These are phyloP conservation scores for Maniola hyperantus DNA, from an alignment of 2,888 invertebrate genomes.

Conservation along the genomic window DNA sequence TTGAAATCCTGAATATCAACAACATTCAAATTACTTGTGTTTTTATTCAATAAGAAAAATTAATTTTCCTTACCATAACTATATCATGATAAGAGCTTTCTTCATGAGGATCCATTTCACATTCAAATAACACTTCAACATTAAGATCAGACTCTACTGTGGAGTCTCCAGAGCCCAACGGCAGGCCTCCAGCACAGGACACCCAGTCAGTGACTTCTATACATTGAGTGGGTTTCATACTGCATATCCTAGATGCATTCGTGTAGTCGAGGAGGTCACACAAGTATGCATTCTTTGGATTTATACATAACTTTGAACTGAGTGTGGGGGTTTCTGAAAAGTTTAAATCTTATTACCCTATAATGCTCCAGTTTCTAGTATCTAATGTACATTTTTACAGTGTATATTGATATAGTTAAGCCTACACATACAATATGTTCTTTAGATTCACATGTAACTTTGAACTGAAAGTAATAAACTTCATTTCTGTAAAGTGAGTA, in stretches of 20 bases:
- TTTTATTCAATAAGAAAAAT: not conserved
- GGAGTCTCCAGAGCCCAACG: slow-evolving; percentile 64
- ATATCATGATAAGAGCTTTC: slow-evolving; percentile 57
- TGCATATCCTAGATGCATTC: slow-evolving; percentile 73
- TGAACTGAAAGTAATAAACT: too few relatives aligned
- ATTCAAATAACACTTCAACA: slow-evolving; percentile 73
- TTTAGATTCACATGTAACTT: too few relatives aligned
- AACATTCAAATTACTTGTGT: not conserved
- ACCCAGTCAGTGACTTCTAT: slow-evolving; percentile 77
- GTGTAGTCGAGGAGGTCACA: slow-evolving; percentile 84
- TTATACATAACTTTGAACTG: slow-evolving; percentile 80
- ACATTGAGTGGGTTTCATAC: slow-evolving; percentile 74
- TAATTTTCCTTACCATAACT: slow-evolving; percentile 50
- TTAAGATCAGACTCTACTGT: slow-evolving; percentile 63
- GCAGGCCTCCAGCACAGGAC: slow-evolving; percentile 67
- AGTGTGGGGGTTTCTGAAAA: slow-evolving; percentile 77
- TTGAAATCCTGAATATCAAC: too few relatives aligned
- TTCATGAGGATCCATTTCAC: slow-evolving; percentile 75
- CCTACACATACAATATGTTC: too few relatives aligned
- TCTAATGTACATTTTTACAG: too few relatives aligned
- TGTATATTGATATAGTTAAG: too few relatives aligned
- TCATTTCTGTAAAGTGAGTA: too few relatives aligned
- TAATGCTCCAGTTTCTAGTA: too few relatives aligned
- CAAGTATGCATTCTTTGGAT: slow-evolving; percentile 81
- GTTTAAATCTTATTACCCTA: not conserved